Percentiles rank a stretch among this genome's conserved stretches.
Conservation (phyloP, 1,140 invertebrate species). For the Brachystomella parvula region DNA sequence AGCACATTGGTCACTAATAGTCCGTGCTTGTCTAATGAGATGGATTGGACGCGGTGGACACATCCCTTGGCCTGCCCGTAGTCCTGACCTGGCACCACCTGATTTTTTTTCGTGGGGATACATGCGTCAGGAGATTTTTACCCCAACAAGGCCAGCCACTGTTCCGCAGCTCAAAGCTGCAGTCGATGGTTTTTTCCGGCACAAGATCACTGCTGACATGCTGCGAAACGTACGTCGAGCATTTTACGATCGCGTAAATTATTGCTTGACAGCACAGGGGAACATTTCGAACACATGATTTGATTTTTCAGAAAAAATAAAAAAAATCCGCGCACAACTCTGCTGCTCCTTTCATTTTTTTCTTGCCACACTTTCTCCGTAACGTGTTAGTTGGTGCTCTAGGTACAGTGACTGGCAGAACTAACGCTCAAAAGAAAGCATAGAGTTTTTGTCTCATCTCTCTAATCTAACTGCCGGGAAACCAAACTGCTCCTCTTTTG, state of each 20-base stretch:
- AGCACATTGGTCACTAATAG: conserved; percentile 40
- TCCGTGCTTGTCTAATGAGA: conserved; percentile 39
- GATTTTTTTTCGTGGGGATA: conserved; percentile 47
- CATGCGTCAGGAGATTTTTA: conserved; percentile 41
- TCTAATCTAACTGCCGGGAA: too few relatives aligned
- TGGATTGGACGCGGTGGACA: conserved; percentile 44
- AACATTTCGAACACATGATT: background rate
- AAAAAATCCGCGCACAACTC: too few relatives aligned
- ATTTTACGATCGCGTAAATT: background rate
- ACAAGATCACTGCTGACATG: background rate
- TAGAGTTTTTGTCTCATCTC: too few relatives aligned
- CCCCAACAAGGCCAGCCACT: background rate
- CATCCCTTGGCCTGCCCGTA: conserved; percentile 44
- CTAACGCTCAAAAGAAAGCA: too few relatives aligned
- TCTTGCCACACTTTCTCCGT: too few relatives aligned
- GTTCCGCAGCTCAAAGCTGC: background rate
- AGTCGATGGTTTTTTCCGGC: background rate
- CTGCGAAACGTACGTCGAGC: background rate
- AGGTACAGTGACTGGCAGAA: too few relatives aligned
- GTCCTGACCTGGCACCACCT: conserved; percentile 43
- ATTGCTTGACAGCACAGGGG: background rate
- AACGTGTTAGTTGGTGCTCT: too few relatives aligned
- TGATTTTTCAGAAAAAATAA: too few relatives aligned
- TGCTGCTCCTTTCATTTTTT: too few relatives aligned
- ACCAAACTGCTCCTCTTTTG: too few relatives aligned